A percentile compares a stretch with the other conserved stretches of the same genome.
Evolutionary conservation across 2,113 vertebrate genomes (phyloP).

Genomic region (Lutjanus erythropterus): DNA sequence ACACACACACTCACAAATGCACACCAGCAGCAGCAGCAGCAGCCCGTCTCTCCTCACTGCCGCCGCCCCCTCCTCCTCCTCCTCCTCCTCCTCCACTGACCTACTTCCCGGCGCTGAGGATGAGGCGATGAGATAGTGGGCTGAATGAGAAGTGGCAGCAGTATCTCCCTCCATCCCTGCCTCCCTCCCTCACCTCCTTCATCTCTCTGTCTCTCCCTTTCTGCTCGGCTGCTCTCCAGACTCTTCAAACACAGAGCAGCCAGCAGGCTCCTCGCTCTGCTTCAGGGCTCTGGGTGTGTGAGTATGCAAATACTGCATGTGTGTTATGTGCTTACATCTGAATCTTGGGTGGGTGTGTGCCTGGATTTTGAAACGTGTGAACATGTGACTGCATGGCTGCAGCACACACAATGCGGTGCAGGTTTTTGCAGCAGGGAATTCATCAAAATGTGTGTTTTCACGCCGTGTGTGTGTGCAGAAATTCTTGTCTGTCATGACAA

Average conservation of each 20-base stretch:
- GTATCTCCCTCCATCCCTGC: constrained; percentile 47
- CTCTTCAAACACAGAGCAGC: constrained; percentile 55
- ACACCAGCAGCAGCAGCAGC: too few species aligned
- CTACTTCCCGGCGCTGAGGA: constrained; percentile 76
- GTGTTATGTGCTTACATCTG: constrained; percentile 38
- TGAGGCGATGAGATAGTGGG: constrained; percentile 69
- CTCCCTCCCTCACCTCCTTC: constrained; percentile 36
- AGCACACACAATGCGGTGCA: not conserved
- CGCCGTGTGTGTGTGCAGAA: not conserved
- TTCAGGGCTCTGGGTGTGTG: constrained; percentile 43
- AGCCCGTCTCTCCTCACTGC: constrained; percentile 42
- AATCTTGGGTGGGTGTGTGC: constrained; percentile 44
- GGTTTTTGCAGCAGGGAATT: not conserved
- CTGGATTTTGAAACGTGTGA: constrained; percentile 16
- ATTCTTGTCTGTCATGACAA: not conserved
- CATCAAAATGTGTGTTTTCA: constrained; percentile 11
- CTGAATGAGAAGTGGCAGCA: constrained; percentile 82
- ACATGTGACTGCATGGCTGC: constrained; percentile 1
- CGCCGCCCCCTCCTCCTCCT: constrained; percentile 22
- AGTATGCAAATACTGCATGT: constrained; percentile 37
- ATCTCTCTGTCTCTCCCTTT: constrained; percentile 19
- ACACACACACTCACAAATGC: not conserved
- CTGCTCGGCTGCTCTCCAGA: constrained; percentile 54
- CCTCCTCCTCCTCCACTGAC: constrained; percentile 76
- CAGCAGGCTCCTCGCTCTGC: constrained; percentile 45